These are phyloP conservation scores for Ectemnius continuus DNA, from an alignment of 2,888 invertebrate species.

Conservation along the genomic window DNA sequence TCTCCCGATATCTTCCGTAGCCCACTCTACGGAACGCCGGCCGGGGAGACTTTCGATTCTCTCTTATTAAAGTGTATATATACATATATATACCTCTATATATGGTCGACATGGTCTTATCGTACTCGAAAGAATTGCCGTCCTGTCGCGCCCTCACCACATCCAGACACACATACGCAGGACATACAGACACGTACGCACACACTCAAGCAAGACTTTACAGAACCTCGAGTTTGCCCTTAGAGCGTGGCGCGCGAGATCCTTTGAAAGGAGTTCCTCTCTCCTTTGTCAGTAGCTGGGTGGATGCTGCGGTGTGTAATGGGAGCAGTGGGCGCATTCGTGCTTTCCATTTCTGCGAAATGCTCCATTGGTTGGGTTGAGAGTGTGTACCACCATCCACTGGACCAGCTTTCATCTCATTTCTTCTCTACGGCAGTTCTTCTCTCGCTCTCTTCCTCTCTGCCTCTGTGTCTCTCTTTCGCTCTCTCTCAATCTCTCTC, in stretches of 20 bases:
- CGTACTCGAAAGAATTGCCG: background rate
- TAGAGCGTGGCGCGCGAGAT: background rate
- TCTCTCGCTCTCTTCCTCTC: conserved; percentile 5
- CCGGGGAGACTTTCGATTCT: background rate
- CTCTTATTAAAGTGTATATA: background rate
- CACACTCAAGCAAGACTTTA: too few species aligned
- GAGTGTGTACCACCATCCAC: conserved; percentile 7
- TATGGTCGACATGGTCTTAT: too few species aligned
- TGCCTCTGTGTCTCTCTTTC: conserved; percentile 4
- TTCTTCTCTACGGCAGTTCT: background rate
- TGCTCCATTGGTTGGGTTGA: background rate
- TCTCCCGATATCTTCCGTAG: background rate
- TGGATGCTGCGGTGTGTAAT: background rate
- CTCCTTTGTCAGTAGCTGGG: too few species aligned
- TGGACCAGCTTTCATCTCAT: too few species aligned
- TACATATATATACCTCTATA: too few species aligned
- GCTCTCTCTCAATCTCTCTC: conserved; percentile 13
- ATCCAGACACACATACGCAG: too few species aligned
- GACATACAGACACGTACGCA: too few species aligned
- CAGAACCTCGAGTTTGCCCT: too few species aligned
- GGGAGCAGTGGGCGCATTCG: background rate
- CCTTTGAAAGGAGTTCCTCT: conserved; percentile 10
- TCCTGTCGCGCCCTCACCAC: background rate
- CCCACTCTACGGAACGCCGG: background rate
- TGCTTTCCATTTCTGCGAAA: conserved; percentile 2